A percentile compares a stretch with the other conserved stretches of the same genome.
Conservation (phyloP, 1,140 invertebrate genomes). For the Zeugodacus cucurbitae region DNA sequence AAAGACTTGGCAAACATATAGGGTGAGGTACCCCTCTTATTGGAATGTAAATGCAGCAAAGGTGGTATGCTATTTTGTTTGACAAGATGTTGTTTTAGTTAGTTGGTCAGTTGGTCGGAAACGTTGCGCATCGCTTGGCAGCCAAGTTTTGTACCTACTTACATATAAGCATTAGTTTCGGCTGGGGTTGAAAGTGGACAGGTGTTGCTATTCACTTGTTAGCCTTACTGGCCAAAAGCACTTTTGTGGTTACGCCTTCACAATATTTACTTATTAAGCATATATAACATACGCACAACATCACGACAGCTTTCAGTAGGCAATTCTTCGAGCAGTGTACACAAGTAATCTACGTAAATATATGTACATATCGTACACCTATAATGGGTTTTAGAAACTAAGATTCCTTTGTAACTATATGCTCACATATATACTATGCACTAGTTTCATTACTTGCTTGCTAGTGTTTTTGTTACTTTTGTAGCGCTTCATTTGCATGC, state of each 20-base stretch:
- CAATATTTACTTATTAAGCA: background rate
- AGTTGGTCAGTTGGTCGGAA: conserved; percentile 29
- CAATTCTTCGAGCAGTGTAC: background rate
- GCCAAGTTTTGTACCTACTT: background rate
- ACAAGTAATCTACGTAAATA: background rate
- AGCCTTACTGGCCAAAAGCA: background rate
- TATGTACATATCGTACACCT: background rate
- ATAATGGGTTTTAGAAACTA: too few relatives aligned
- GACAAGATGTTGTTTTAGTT: background rate
- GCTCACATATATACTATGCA: background rate
- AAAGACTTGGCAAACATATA: background rate
- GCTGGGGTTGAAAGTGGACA: background rate
- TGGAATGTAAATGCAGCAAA: background rate
- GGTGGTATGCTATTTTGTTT: background rate
- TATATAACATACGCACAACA: background rate
- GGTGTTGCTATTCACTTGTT: conserved; percentile 14
- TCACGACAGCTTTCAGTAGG: background rate
- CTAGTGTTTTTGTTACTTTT: background rate
- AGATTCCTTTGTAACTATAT: background rate
- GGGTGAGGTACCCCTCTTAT: background rate
- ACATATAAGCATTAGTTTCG: background rate
- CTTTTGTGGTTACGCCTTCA: background rate
- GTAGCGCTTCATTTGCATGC: conserved; percentile 24
- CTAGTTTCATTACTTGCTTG: background rate
- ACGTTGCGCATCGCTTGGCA: conserved; percentile 1